Evolutionary conservation across 2,113 vertebrate genomes (phyloP).

Genomic region (Varanus salvator): DNA sequence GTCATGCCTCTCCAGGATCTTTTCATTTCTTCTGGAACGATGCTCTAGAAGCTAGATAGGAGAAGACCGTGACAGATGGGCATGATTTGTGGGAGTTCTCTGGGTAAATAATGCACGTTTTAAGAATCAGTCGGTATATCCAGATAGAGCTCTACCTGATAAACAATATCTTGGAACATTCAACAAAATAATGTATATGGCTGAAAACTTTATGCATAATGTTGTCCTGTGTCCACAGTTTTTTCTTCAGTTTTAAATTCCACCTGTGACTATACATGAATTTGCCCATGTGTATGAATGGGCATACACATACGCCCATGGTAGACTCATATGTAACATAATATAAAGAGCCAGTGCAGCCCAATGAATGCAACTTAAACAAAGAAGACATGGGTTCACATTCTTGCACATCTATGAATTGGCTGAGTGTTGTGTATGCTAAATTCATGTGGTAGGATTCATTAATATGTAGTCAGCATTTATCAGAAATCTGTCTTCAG

Average conservation of each 20-base stretch:
- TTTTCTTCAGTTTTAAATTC: not conserved
- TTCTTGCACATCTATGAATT: not conserved
- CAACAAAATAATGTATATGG: not conserved
- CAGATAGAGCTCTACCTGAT: not conserved
- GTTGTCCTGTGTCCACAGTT: not conserved
- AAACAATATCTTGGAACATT: not conserved
- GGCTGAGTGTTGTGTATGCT: not conserved
- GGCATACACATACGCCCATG: no score
- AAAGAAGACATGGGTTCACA: not conserved
- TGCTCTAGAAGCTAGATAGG: constrained; percentile 11
- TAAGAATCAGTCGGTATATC: constrained; percentile 10
- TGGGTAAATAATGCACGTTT: not conserved
- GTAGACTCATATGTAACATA: not conserved
- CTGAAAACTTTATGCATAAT: not conserved
- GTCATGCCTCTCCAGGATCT: not conserved
- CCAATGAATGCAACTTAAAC: not conserved
- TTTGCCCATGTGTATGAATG: not conserved
- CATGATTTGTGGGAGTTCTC: not conserved
- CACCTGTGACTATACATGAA: no score
- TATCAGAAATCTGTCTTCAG: not conserved
- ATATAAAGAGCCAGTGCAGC: not conserved
- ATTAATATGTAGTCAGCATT: not conserved
- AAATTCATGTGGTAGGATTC: not conserved
- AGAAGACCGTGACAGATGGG: not conserved
- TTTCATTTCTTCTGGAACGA: not conserved